Percentiles rank a stretch among this genome's conserved stretches.
Evolutionary conservation across 2,888 invertebrate genomes (phyloP).

Genomic region (Drosophila imparisetae): DNA sequence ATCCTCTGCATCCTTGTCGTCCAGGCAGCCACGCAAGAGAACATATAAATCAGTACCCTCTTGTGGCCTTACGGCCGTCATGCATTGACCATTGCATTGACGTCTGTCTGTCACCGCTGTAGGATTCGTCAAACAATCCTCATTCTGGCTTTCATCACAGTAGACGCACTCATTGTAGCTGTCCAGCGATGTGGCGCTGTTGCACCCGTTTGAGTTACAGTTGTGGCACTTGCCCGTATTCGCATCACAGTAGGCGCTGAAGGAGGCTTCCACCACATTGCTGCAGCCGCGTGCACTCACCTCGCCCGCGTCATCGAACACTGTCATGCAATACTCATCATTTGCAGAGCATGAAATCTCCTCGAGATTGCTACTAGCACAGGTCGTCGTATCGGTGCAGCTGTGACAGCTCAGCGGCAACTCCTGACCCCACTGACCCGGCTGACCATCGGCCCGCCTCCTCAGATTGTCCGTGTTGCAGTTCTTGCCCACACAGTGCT

Average conservation of each 20-base stretch:
- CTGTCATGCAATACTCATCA: slow-evolving; percentile 77
- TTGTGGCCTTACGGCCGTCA: slow-evolving; percentile 65
- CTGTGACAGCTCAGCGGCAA: slow-evolving; percentile 74
- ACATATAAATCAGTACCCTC: slow-evolving; percentile 46
- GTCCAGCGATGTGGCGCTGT: slow-evolving; percentile 55
- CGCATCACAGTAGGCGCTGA: slow-evolving; percentile 69
- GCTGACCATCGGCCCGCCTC: slow-evolving; percentile 69
- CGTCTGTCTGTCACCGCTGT: slow-evolving; percentile 55
- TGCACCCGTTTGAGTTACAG: slow-evolving; percentile 82
- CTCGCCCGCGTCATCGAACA: slow-evolving; percentile 62
- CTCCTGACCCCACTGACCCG: slow-evolving; percentile 78
- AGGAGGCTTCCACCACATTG: slow-evolving; percentile 60
- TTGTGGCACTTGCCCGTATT: slow-evolving; percentile 68
- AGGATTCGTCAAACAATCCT: slow-evolving; percentile 60
- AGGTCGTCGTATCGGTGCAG: slow-evolving; percentile 59
- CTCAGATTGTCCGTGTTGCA: slow-evolving; percentile 76
- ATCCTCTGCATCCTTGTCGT: slow-evolving; percentile 78
- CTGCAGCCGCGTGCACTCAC: slow-evolving; percentile 78
- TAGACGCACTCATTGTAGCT: slow-evolving; percentile 75
- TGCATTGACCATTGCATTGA: slow-evolving; percentile 76
- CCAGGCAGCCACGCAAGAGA: slow-evolving; percentile 74
- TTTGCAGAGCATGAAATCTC: slow-evolving; percentile 22
- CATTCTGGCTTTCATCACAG: slow-evolving; percentile 64
- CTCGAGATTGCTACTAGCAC: slow-evolving; percentile 23
- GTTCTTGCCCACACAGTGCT: slow-evolving; percentile 58